These are phyloP conservation scores for Cyphomyrmex costatus DNA, from an alignment of 1,140 invertebrate species.

Conservation along the genomic window DNA sequence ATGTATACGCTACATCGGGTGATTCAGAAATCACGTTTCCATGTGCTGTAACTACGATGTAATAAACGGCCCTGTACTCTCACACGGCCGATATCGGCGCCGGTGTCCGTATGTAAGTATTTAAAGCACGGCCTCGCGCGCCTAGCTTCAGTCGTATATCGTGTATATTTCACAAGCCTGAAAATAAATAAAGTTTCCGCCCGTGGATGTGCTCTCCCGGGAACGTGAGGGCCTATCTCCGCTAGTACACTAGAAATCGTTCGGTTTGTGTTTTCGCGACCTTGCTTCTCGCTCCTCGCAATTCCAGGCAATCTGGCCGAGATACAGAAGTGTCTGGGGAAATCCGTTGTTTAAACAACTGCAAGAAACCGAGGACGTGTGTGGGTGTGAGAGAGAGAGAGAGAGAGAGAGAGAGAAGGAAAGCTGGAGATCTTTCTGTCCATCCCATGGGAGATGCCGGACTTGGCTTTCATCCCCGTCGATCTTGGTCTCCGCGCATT, in stretches of 20 bases:
- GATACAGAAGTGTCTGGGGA: constrained; percentile 46
- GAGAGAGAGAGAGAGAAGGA: constrained; percentile 2
- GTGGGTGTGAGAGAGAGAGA: background rate
- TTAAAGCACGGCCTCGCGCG: constrained; percentile 29
- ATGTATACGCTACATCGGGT: background rate
- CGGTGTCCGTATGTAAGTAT: constrained; percentile 19
- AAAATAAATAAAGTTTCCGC: constrained; percentile 56
- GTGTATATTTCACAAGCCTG: constrained; percentile 42
- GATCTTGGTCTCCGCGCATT: constrained; percentile 8
- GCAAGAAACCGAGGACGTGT: background rate
- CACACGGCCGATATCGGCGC: background rate
- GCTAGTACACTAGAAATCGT: constrained; percentile 24
- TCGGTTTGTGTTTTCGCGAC: constrained; percentile 9
- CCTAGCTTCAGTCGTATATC: background rate
- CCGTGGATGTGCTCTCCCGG: constrained; percentile 15
- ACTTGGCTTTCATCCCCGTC: constrained; percentile 9
- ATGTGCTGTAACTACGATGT: background rate
- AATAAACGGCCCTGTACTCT: background rate
- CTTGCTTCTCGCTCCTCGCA: background rate
- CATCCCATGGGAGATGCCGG: background rate
- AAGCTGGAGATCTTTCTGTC: background rate
- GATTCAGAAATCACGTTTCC: background rate
- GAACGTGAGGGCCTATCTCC: background rate
- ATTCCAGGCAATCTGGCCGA: constrained; percentile 25
- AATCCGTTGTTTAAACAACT: constrained; percentile 52